Percentiles rank a stretch among this genome's conserved stretches.
These are phyloP conservation scores for Artibeus lituratus DNA, from an alignment of 2,797 vertebrate genomes.

Conservation along the genomic window DNA sequence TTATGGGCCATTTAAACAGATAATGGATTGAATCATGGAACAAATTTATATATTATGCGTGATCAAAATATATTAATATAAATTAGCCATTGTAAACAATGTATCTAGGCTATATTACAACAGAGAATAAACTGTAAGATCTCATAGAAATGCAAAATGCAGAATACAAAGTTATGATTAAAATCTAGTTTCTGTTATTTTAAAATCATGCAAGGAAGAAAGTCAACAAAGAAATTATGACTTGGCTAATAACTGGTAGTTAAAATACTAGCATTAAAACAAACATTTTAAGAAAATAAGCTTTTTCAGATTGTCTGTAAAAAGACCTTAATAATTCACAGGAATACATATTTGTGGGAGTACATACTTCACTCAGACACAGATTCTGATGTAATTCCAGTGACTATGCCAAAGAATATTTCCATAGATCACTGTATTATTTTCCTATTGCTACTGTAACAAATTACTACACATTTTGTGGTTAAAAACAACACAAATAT, in stretches of 20 bases:
- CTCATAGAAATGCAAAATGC: background rate
- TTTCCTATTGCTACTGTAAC: background rate
- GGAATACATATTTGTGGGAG: background rate
- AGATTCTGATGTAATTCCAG: background rate
- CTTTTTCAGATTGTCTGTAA: background rate
- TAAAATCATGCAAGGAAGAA: background rate
- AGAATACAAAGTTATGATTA: background rate
- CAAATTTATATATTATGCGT: background rate
- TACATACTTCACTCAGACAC: background rate
- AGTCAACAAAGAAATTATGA: background rate
- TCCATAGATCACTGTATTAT: background rate
- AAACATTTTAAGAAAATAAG: background rate
- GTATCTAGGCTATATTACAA: background rate
- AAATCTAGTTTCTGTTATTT: conserved; percentile 1
- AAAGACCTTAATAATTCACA: background rate
- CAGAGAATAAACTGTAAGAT: background rate
- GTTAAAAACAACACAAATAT: background rate
- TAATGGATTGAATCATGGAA: conserved; percentile 7
- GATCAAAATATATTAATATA: background rate
- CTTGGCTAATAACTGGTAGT: background rate
- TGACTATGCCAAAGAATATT: background rate
- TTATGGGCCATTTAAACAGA: conserved; percentile 18
- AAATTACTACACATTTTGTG: background rate
- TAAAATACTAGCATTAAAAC: background rate
- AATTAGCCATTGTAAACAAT: background rate